A percentile compares a stretch with the other conserved stretches of the same genome.
These are phyloP conservation scores for Ptychadena robeensis DNA, from an alignment of 2,797 vertebrate species.

Conservation along the genomic window DNA sequence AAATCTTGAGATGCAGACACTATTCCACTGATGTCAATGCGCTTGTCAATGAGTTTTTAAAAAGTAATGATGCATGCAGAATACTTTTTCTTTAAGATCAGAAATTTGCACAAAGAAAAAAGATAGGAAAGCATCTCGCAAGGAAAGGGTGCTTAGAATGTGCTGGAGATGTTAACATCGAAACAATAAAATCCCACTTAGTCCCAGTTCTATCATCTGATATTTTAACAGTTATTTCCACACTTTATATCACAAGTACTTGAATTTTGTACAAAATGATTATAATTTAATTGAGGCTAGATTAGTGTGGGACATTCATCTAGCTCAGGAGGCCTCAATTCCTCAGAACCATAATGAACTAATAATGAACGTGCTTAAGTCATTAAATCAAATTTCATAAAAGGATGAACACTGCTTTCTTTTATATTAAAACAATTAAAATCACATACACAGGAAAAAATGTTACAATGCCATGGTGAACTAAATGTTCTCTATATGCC, in stretches of 20 bases:
- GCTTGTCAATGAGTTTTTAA: too few relatives aligned
- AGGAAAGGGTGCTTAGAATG: too few relatives aligned
- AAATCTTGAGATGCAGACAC: too few relatives aligned
- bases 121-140: too few relatives aligned
- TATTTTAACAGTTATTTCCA: neutral
- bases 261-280: slow-evolving; percentile 70
- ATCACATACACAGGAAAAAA: slow-evolving; percentile 62
- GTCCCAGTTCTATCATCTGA: slow-evolving; percentile 2
- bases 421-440: slow-evolving; percentile 71
- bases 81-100: too few relatives aligned
- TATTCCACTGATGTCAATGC: too few relatives aligned
- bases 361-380: slow-evolving; percentile 70
- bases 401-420: slow-evolving; percentile 68
- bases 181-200: neutral
- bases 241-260: slow-evolving; percentile 53
- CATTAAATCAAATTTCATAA: slow-evolving; percentile 73
- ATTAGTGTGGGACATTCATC: slow-evolving; percentile 68
- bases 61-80: too few relatives aligned
- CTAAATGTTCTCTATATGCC: neutral
- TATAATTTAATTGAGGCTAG: slow-evolving; percentile 72
- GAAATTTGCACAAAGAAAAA: too few relatives aligned
- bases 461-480: slow-evolving; percentile 13
- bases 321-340: slow-evolving; percentile 71
- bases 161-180: too few relatives aligned
- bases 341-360: slow-evolving; percentile 70